Evolutionary conservation across 2,797 vertebrate genomes (phyloP), one percentile per base, ranked within the genome.

Genomic region (Synaphobranchus kaupii): DNA sequence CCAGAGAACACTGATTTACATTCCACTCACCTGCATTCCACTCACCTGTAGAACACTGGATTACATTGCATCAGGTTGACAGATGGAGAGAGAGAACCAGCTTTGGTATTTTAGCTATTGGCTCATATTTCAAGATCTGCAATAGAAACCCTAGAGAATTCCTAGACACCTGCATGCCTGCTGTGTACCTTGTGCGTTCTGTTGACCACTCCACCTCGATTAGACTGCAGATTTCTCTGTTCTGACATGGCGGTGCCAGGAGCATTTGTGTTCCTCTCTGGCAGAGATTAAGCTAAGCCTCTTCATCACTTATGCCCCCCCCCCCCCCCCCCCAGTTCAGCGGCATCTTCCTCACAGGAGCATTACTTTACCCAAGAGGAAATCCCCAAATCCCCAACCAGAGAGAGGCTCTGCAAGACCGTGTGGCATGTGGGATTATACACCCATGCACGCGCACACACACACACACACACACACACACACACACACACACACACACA

Each of bases 201-300:
- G 12, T 34, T 10, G n/a, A 13, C 31, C 73, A 47, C 34, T 47
- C 17, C 13, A 10, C 73, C 73, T 78, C 13, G 15, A 17, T 78
- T 39, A 78, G 39, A 17, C 34, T 78, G 39, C 73, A 78, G 73
- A 44, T 78, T 47, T 25, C 6, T 44, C 39, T 44, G 73, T 2
- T 39, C 68, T 73, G 28, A 68, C 6, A 7, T 8, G 63, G n/a
- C n/a, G 63, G 7, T 28, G 73, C 73, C 25, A 9, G n/a, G 34
- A 44, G 39, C 12, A 3, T 39, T 68, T 68, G 66, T 68, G 66
- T 31, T 68, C 9, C 28, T 68, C 66, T 31, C 25, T 39, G 39
- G 66, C 25, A 28, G 63, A 68, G 73, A 78, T 78, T 78, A 78
- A 47, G 73, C 17, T 78, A 44, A 78, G 73, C 73, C 39, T 78